Evolutionary conservation across 2,888 invertebrate species (phyloP).

Genomic region (Seladonia tumulorum): DNA sequence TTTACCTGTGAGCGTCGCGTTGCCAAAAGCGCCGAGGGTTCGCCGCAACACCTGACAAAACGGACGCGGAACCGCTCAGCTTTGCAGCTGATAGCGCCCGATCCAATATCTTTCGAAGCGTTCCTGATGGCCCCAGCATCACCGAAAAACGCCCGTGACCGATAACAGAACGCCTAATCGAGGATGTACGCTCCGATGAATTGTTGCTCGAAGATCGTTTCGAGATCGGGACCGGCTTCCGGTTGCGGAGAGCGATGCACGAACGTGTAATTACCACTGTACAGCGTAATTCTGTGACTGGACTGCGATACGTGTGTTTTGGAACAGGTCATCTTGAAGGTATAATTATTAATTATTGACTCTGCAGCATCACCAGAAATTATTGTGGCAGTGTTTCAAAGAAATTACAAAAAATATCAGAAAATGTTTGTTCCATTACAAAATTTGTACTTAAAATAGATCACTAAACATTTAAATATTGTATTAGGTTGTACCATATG

Average conservation of each 20-base stretch:
- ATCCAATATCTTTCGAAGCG: conserved; percentile 59
- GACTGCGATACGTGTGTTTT: neutral
- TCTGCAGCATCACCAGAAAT: too few species aligned
- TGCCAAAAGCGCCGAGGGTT: conserved; percentile 50
- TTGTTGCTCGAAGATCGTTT: conserved; percentile 13
- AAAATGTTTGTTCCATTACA: too few species aligned
- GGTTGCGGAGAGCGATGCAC: neutral
- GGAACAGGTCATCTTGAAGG: too few species aligned
- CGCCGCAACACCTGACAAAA: conserved; percentile 62
- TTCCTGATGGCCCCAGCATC: conserved; percentile 21
- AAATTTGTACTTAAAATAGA: too few species aligned
- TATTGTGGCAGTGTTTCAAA: too few species aligned
- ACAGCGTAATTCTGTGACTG: too few species aligned
- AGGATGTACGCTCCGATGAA: conserved; percentile 21
- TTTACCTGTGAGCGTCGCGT: conserved; percentile 46
- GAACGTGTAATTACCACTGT: neutral
- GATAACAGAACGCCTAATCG: conserved; percentile 32
- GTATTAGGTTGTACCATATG: too few species aligned
- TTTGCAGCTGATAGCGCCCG: conserved; percentile 45
- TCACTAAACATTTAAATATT: too few species aligned
- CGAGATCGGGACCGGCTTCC: neutral
- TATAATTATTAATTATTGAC: too few species aligned
- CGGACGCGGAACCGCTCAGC: conserved; percentile 42
- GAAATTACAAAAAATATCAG: too few species aligned
- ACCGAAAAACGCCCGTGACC: conserved; percentile 14